Evolutionary conservation across 2,888 invertebrate genomes (phyloP).

Genomic region (Agrotis segetum): DNA sequence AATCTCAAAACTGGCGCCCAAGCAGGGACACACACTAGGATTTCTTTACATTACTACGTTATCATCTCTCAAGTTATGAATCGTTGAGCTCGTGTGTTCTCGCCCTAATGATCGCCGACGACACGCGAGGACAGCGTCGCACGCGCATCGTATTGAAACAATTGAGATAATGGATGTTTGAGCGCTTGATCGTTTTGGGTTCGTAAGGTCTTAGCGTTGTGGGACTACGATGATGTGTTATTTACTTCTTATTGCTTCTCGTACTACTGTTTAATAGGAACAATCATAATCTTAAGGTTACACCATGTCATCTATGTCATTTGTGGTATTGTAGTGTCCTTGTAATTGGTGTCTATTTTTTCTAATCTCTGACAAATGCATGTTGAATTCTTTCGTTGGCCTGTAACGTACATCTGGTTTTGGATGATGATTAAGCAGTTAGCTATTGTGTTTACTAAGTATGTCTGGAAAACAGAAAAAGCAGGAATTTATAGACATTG

Average conservation of each 20-base stretch:
- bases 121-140: conserved; percentile 67
- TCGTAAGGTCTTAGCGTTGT: conserved; percentile 59
- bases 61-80: conserved; percentile 13
- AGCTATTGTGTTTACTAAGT: too few relatives aligned
- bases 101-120: conserved; percentile 47
- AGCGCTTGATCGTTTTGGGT: conserved; percentile 64
- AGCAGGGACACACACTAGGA: not conserved
- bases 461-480: too few relatives aligned
- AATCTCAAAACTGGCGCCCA: not conserved
- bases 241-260: conserved; percentile 24
- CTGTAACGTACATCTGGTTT: too few relatives aligned
- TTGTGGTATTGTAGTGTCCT: not conserved
- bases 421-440: too few relatives aligned
- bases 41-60: not conserved
- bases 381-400: too few relatives aligned
- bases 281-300: not conserved
- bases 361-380: not conserved
- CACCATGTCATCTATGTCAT: conserved; percentile 4
- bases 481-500: too few relatives aligned
- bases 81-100: conserved; percentile 29
- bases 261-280: not conserved
- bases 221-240: conserved; percentile 51
- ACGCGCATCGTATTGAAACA: conserved; percentile 69
- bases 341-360: not conserved
- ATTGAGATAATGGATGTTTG: conserved; percentile 67